A percentile compares a stretch with the other conserved stretches of the same genome.
Evolutionary conservation across 2,888 invertebrate species (phyloP).

Genomic region (Melanophora roralis): DNA sequence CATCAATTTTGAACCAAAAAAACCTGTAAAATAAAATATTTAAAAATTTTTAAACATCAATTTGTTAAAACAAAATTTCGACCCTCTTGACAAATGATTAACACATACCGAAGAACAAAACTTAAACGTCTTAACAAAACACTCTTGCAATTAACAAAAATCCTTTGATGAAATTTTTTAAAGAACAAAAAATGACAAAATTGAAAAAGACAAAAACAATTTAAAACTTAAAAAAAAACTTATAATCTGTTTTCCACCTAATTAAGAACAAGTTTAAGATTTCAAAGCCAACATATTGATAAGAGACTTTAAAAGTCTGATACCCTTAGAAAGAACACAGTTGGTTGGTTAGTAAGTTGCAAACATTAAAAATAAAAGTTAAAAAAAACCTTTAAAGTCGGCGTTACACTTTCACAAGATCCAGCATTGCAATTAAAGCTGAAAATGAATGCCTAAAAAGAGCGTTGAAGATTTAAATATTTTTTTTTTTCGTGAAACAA

Average conservation of each 20-base stretch:
- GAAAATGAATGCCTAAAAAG: constrained; percentile 26
- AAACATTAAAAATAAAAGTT: background rate
- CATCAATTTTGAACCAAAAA: constrained; percentile 55
- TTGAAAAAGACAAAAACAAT: background rate
- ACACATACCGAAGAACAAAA: constrained; percentile 37
- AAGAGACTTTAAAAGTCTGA: constrained; percentile 53
- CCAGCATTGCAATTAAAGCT: constrained; percentile 54
- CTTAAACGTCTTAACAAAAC: background rate
- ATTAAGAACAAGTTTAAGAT: constrained; percentile 65
- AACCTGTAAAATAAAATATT: constrained; percentile 29
- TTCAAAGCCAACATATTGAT: constrained; percentile 60
- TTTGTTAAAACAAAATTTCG: constrained; percentile 14
- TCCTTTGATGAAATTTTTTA: background rate
- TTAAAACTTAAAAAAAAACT: background rate
- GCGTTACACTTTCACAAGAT: constrained; percentile 59
- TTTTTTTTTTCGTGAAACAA: constrained; percentile 11
- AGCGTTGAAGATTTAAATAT: constrained; percentile 33
- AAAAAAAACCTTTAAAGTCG: constrained; percentile 32
- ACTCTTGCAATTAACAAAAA: constrained; percentile 7
- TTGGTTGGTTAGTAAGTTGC: background rate
- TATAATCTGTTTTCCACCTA: constrained; percentile 64
- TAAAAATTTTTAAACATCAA: constrained; percentile 31
- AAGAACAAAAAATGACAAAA: background rate
- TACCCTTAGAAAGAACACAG: constrained; percentile 18
- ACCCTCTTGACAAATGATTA: constrained; percentile 60